Evolutionary conservation across 2,888 invertebrate species (phyloP), one percentile per base, ranked within the genome.

Genomic region (Prenolepis imparis): DNA sequence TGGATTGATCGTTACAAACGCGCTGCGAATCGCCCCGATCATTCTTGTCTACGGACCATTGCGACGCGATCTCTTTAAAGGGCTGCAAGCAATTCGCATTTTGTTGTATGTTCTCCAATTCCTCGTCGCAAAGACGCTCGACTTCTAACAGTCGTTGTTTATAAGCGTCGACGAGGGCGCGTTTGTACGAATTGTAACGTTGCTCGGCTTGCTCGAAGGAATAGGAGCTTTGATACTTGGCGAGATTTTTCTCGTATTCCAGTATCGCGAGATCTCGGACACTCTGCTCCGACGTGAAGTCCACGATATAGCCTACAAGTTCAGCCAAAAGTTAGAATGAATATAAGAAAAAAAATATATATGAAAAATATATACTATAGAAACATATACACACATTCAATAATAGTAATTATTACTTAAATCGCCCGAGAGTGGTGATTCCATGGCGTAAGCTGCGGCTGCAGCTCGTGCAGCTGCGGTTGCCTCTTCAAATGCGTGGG

Each of bases 111-210:
- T 94, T 92, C 48, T 93, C 89, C 66, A 95, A 85, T 86, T 95
- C 95, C 82, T 95, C 90, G 87, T 95, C 94, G 81, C 95, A 95
- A 90, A 95, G 93, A 68, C 94, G 95, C 87, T 95, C 95, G 4
- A 95, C 94, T 86, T 95, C 95, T 18, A 93, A 82, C 36, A 95
- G 85, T 84, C 93, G 93, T 11, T 94, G 91, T 83, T 93, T 94
- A 82, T 95, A 95, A 68, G 94, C 94, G 44, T 93, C 93, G 8
- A 94, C 93, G 12, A 95, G 93, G 48, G 94, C 83, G 84, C 93
- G 93, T 74, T 93, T 93, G 73, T 93, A 91, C 39, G 93, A 84
- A 52, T 91, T 92, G 75, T 91, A 93, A 61, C 93, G 90, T 80
- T 93, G 93, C 70, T 95, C 94, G 21, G 92, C 93, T 55, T 93